These are phyloP conservation scores for Latrodectus elegans DNA, from an alignment of 2,888 invertebrate species.

Conservation along the genomic window DNA sequence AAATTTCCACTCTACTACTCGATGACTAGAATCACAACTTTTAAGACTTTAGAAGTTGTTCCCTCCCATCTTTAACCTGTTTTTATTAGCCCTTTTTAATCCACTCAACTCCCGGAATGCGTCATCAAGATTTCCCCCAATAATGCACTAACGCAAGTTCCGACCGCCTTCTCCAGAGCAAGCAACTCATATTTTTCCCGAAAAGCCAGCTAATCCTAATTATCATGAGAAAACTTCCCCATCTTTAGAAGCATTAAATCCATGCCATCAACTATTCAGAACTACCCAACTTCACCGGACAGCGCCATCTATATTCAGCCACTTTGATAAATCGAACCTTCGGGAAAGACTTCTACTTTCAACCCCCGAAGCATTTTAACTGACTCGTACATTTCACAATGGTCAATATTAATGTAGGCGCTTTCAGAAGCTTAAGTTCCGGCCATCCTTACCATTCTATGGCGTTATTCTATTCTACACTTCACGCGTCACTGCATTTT, in stretches of 20 bases:
- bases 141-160: background rate
- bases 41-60: too few relatives aligned
- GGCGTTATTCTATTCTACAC: background rate
- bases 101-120: too few relatives aligned
- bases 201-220: slow-evolving; percentile 1
- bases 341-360: background rate
- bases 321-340: slow-evolving; percentile 24
- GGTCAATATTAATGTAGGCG: slow-evolving; percentile 21
- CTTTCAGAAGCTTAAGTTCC: slow-evolving; percentile 16
- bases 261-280: background rate
- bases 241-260: slow-evolving; percentile 6
- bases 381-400: slow-evolving; percentile 15
- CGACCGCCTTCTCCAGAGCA: background rate
- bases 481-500: slow-evolving; percentile 3
- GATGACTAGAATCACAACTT: too few relatives aligned
- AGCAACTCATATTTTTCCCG: slow-evolving; percentile 9
- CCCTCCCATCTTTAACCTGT: too few relatives aligned
- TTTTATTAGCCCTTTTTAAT: too few relatives aligned
- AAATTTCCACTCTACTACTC: too few relatives aligned
- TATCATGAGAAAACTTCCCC: slow-evolving; percentile 14
- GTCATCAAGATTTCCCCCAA: background rate
- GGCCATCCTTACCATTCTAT: background rate
- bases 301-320: slow-evolving; percentile 24
- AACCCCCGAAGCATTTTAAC: slow-evolving; percentile 1
- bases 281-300: background rate